These are phyloP conservation scores for Thecocarcelia acutangulata DNA, from an alignment of 2,888 invertebrate species.

Conservation along the genomic window DNA sequence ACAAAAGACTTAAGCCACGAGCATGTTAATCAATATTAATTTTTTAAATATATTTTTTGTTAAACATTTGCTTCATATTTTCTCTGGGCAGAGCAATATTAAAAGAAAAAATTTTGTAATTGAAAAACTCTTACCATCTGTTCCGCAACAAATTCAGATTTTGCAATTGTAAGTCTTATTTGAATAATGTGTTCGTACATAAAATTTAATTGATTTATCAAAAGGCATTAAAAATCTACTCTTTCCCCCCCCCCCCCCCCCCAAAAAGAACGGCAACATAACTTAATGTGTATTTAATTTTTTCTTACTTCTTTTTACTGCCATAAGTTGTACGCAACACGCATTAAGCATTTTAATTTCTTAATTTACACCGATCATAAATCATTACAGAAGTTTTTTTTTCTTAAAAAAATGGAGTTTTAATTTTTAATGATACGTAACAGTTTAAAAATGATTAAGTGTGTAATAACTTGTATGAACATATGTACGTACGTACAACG, in stretches of 20 bases:
- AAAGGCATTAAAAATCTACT: constrained; percentile 22
- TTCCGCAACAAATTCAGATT: no score
- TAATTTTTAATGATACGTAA: constrained; percentile 41
- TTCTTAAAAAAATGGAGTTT: constrained; percentile 42
- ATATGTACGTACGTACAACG: constrained; percentile 13
- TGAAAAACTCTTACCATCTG: no score
- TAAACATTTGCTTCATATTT: no score
- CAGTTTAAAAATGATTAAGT: constrained; percentile 26
- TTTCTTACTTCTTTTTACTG: constrained; percentile 20
- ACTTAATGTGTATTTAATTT: neutral
- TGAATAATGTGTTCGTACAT: no score
- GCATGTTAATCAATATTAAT: no score
- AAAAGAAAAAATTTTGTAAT: no score
- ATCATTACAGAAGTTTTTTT: constrained; percentile 47
- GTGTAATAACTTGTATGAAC: constrained; percentile 19
- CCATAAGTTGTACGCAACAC: constrained; percentile 51
- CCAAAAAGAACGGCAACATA: neutral
- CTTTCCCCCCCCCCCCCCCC: no score
- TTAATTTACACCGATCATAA: constrained; percentile 67
- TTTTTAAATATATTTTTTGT: no score
- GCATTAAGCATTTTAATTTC: constrained; percentile 66
- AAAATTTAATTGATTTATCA: constrained; percentile 3
- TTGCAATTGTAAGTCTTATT: no score
- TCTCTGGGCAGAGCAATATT: no score
- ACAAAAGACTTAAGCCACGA: no score